Evolutionary conservation across 1,140 invertebrate species (phyloP), one percentile per base, ranked within the genome.

Genomic region (Triops cancriformis): DNA sequence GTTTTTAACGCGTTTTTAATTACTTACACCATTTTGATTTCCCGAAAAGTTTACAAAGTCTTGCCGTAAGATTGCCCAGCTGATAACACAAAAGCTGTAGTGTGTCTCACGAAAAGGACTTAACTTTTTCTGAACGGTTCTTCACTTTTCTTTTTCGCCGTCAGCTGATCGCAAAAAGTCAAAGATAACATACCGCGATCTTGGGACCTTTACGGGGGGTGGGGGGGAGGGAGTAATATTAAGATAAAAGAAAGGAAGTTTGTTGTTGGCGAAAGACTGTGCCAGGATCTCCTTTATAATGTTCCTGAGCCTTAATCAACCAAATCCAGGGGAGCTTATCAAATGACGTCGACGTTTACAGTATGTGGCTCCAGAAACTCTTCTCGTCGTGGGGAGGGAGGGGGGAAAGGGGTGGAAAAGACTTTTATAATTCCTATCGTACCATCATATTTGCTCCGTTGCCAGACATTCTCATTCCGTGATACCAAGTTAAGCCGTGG

Each of bases 401-500:
- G 10, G 18, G 10, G 10, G 1, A 5, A 5, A 23, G 23, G 18
- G n/a, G 51, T 6, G 14, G 5, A 9, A 64, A 64, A 64, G 14
- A 18, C 10, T 18, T 23, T 64, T 64, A 18, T 64, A 64, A 64
- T 64, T 64, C 51, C 51, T 64, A 64, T 23, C 51, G 51, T 64
- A 23, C 51, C 23, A 64, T 64, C 51, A 23, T 64, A n/a, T 64
- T 64, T 18, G 3, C 51, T 23, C 51, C 18, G 14, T 64, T 64
- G 51, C 51, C 51, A 64, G 51, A 64, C 51, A 64, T n/a, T 64
- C 51, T 64, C 51, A 64, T 64, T 9, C 51, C 51, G 10, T 64
- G 51, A 64, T 64, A 64, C 51, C 31, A 64, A 64, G 18, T 64
- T 64, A 64, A 64, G 51, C 51, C 51, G n/a, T 64, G 51, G 51